Evolutionary conservation across 2,113 vertebrate species (phyloP).

Genomic region (Antechinus flavipes): DNA sequence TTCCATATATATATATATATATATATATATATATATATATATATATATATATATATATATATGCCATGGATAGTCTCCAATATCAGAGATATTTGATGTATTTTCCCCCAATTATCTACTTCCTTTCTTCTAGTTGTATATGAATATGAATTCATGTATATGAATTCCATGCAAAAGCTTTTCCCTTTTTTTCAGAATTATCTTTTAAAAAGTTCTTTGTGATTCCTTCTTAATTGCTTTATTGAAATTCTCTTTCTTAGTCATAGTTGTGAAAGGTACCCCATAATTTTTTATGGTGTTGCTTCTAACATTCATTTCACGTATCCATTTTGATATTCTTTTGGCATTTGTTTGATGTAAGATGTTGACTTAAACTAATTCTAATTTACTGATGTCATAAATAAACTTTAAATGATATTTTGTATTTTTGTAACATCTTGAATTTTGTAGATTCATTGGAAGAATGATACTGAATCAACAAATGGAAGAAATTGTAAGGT

Average conservation of each 20-base stretch:
- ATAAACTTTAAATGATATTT: not conserved
- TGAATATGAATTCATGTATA: no score
- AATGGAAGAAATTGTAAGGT: constrained; percentile 96
- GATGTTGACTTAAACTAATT: not conserved
- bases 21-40: not conserved
- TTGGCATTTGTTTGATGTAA: no score
- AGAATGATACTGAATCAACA: constrained; percentile 93
- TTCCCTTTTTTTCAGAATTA: not conserved
- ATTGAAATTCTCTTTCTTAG: not conserved
- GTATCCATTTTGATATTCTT: no score
- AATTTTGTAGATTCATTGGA: constrained; percentile 92
- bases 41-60: not conserved
- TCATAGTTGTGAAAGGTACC: not conserved
- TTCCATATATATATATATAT: not conserved
- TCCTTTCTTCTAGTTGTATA: not conserved
- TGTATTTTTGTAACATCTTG: constrained; percentile 60
- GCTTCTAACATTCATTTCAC: no score
- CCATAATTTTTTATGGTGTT: no score
- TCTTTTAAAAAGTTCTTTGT: not conserved
- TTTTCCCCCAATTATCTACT: not conserved
- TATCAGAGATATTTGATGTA: not conserved
- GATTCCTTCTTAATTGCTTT: not conserved
- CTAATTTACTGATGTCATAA: constrained; percentile 13
- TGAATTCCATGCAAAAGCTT: not conserved
- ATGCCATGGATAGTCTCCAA: no score